Evolutionary conservation across 2,113 vertebrate species (phyloP).

Genomic region (Corythaeola cristata): DNA sequence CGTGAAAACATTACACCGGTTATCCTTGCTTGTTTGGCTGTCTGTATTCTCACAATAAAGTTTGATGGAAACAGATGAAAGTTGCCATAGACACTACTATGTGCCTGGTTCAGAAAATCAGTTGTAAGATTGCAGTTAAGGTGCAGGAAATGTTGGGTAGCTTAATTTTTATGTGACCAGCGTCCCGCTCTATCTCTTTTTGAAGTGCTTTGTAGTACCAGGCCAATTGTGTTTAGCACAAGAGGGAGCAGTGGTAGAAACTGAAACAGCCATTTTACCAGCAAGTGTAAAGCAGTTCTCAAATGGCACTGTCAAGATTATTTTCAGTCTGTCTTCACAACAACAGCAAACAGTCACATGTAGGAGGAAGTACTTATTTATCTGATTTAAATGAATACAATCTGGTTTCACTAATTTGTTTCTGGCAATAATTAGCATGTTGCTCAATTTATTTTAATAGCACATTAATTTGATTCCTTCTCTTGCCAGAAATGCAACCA

Average conservation of each 20-base stretch:
- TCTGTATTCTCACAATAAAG: background rate
- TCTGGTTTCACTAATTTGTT: conserved; percentile 6
- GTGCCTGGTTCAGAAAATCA: background rate
- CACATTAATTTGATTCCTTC: background rate
- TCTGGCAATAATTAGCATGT: conserved; percentile 35
- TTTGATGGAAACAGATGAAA: background rate
- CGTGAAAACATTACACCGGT: rapidly evolving
- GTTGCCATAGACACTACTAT: background rate
- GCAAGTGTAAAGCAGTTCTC: background rate
- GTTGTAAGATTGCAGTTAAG: background rate
- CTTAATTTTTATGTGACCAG: background rate
- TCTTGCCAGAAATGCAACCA: conserved; percentile 9
- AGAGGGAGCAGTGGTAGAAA: background rate
- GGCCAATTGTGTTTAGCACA: background rate
- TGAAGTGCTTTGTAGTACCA: background rate
- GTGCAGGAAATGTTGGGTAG: background rate
- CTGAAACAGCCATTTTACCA: background rate
- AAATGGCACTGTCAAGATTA: background rate
- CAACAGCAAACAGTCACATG: background rate
- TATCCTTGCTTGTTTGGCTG: rapidly evolving
- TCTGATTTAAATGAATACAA: conserved; percentile 33
- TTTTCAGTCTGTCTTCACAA: background rate
- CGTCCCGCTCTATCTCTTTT: background rate
- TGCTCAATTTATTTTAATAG: conserved; percentile 47
- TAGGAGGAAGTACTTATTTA: conserved; percentile 11